Base-by-base conservation (phyloP, 2,797 vertebrate species). In the Capromys pilorides region DNA sequence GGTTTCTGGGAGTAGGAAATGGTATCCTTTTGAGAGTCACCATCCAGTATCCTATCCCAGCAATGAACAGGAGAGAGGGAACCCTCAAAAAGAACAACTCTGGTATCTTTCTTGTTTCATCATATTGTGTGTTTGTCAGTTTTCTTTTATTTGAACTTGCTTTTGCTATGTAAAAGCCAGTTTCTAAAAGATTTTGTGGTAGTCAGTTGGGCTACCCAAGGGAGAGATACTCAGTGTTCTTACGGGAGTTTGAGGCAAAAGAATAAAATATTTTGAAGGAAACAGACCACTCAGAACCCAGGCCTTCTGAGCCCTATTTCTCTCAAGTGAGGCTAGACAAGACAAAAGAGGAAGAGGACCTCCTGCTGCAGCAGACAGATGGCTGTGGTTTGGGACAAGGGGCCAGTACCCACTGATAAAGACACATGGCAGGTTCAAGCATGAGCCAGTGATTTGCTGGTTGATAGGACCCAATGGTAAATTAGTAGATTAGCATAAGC, bases 231-330 rank as follows among this genome's bases (percentile, higher is more conserved):
- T 31, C 26, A 36, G 66, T 22, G 13, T 77, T 87, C 49, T 45
- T 13, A 28, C 5, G 71, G 22, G 45, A 41, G 0, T 61, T 59
- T 41, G 78, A 79, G 41, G 31, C 31, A 79, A 22, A 22, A 49
- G 39, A 84, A 39, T 26, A 64, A 59, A 71, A 51, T 33, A 57
- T 28, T 61, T 18, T 11, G 0, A 86, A 49, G 19, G 9, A 39
- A 5, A 0, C 12, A 1, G 5, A 22, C 45, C 19, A 12, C 1
- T 26, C 69, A 39, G 22, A 39, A 2, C 5, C 0, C 9, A 6
- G 59, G 36, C 66, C 14, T 66, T 24, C 1, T 49, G 18, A 6
- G 11, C 73, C 31, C 31, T 22, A 22, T 45, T 49, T 88, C 14
- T 21, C 12, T n/a, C 4, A 61, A 49, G 77, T 16, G n/a, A 78